A percentile compares a stretch with the other conserved stretches of the same genome.
Conservation (phyloP, 2,888 invertebrate species). For the Matsumyia berberina region DNA sequence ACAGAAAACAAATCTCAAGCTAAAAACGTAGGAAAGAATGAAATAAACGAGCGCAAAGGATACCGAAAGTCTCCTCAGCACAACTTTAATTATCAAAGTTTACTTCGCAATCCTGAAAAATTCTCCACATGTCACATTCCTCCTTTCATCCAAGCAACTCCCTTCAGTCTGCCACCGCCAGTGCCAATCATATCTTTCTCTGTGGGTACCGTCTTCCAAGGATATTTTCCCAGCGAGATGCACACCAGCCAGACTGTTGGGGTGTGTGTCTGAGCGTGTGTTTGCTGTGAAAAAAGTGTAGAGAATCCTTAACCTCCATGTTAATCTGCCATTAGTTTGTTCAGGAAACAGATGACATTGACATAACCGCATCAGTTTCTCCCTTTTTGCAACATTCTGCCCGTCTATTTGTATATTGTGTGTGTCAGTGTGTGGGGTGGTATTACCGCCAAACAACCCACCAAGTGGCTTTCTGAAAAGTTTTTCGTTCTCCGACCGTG, state of each 20-base stretch:
- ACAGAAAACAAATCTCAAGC: conserved; percentile 56
- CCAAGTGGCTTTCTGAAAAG: conserved; percentile 64
- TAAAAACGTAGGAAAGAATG: conserved; percentile 64
- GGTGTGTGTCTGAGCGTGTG: background rate
- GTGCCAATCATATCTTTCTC: background rate
- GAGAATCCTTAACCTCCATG: conserved; percentile 72
- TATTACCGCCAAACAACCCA: conserved; percentile 45
- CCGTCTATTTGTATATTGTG: conserved; percentile 11
- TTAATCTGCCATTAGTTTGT: conserved; percentile 75
- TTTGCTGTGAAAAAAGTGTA: conserved; percentile 5
- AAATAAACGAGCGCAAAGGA: conserved; percentile 64
- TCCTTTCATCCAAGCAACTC: conserved; percentile 41
- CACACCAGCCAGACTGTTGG: too few species aligned
- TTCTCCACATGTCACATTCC: conserved; percentile 71
- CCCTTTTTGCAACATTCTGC: conserved; percentile 50
- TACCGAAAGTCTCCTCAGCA: conserved; percentile 55
- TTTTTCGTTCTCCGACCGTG: conserved; percentile 42
- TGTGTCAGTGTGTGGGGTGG: conserved; percentile 20
- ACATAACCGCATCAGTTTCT: conserved; percentile 74
- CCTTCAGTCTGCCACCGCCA: conserved; percentile 36
- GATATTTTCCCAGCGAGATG: conserved; percentile 25
- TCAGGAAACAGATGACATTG: conserved; percentile 74
- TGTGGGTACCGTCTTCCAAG: conserved; percentile 45
- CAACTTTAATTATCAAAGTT: conserved; percentile 75
- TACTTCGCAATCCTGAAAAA: conserved; percentile 67